Evolutionary conservation across 2,113 vertebrate species (phyloP).

Genomic region (Drymodes brunneopygia): DNA sequence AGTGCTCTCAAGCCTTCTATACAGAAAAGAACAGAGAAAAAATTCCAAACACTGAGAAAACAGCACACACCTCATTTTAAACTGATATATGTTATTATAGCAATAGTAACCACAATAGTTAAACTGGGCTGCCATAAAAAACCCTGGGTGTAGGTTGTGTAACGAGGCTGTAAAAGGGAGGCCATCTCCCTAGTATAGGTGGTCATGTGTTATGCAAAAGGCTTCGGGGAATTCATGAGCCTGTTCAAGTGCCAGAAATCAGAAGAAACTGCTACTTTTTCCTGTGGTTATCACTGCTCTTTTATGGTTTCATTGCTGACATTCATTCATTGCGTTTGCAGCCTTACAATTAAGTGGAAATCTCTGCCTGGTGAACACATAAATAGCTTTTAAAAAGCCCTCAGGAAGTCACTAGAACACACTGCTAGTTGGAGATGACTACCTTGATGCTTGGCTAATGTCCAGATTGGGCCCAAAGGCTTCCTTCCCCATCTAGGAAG

Average conservation of each 20-base stretch:
- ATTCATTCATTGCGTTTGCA: slow-evolving; percentile 7
- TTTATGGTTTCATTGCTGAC: not conserved
- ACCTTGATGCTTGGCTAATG: slow-evolving; percentile 31
- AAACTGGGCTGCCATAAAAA: not conserved
- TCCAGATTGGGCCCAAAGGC: slow-evolving; percentile 35
- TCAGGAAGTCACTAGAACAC: slow-evolving; percentile 37
- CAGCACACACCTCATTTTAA: not conserved
- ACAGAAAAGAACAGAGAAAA: not conserved
- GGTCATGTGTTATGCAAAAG: not conserved
- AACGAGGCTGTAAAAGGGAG: not conserved
- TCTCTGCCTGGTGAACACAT: slow-evolving; percentile 27
- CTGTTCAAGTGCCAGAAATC: not conserved
- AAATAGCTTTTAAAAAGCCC: slow-evolving; percentile 36
- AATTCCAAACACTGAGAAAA: not conserved
- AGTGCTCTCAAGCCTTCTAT: not conserved
- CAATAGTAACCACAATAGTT: not conserved
- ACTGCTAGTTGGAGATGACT: slow-evolving; percentile 25
- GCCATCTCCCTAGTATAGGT: not conserved
- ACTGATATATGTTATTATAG: not conserved
- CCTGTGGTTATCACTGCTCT: not conserved
- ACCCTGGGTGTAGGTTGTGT: not conserved
- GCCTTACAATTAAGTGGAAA: slow-evolving; percentile 31
- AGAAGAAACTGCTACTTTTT: not conserved
- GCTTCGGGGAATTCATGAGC: not conserved
- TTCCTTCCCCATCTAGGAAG: slow-evolving; percentile 40